These are phyloP conservation scores for Sitta europaea DNA, from an alignment of 2,113 vertebrate genomes.

Conservation along the genomic window DNA sequence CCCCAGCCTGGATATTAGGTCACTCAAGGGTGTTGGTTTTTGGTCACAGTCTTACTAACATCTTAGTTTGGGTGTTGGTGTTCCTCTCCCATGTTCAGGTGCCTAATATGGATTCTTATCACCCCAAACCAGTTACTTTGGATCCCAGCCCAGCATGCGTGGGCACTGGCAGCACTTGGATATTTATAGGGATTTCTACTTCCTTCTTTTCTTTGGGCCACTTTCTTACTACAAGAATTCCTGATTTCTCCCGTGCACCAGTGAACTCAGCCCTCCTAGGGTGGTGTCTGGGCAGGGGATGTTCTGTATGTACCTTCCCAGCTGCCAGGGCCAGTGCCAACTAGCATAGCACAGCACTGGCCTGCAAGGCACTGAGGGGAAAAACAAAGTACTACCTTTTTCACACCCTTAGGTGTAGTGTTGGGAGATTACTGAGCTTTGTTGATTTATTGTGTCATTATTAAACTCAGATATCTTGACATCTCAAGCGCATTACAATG, in stretches of 20 bases:
- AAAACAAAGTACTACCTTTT: not conserved
- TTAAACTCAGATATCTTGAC: not conserved
- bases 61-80: not conserved
- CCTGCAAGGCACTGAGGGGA: not conserved
- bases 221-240: constrained; percentile 14
- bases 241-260: not conserved
- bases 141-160: not conserved
- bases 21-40: not conserved
- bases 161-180: constrained; percentile 20
- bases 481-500: not conserved
- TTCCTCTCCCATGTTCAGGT: not conserved
- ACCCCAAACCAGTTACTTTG: not conserved
- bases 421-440: not conserved
- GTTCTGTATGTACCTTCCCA: not conserved
- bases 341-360: not conserved
- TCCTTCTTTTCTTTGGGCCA: constrained; percentile 43
- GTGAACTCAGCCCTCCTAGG: not conserved
- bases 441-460: not conserved
- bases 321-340: not conserved
- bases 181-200: constrained; percentile 43
- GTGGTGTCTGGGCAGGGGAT: not conserved
- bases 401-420: not conserved
- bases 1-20: not conserved
- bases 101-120: constrained; percentile 3
- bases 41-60: not conserved